Conservation (phyloP, 2,113 vertebrate species). For the Platichthys stellatus region DNA sequence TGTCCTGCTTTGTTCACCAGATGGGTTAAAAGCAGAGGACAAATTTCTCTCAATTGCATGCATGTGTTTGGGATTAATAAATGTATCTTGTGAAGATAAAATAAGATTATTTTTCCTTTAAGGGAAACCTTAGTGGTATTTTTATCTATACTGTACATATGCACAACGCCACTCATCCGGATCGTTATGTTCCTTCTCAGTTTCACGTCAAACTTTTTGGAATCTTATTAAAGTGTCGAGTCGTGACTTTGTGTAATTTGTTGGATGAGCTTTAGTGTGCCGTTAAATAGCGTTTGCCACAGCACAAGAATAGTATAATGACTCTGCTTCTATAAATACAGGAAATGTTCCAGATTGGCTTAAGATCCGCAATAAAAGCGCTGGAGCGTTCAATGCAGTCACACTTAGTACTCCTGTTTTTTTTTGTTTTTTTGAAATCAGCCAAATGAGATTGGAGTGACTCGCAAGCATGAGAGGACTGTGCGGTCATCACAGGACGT, state of each 20-base stretch:
- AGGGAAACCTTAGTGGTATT: not conserved
- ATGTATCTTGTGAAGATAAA: not conserved
- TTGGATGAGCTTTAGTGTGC: slow-evolving; percentile 46
- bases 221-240: slow-evolving; percentile 33
- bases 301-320: slow-evolving; percentile 49
- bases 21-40: too few relatives aligned
- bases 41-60: too few relatives aligned
- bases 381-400: slow-evolving; percentile 52
- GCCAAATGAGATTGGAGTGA: slow-evolving; percentile 14
- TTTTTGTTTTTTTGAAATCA: slow-evolving; percentile 30
- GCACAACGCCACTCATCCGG: not conserved
- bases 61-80: too few relatives aligned
- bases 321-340: slow-evolving; percentile 66
- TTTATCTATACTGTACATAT: not conserved
- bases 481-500: not conserved
- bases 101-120: not conserved
- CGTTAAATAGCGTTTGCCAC: slow-evolving; percentile 45
- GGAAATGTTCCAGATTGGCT: slow-evolving; percentile 56
- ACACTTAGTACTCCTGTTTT: slow-evolving; percentile 35
- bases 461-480: not conserved
- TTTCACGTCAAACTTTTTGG: slow-evolving; percentile 23
- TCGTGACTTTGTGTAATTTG: slow-evolving; percentile 38
- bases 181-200: slow-evolving; percentile 19
- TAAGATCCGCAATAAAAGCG: slow-evolving; percentile 61
- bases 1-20: too few relatives aligned